Evolutionary conservation across 2,113 vertebrate genomes (phyloP), one percentile per base, ranked within the genome.

Genomic region (Corynorhinus townsendii): DNA sequence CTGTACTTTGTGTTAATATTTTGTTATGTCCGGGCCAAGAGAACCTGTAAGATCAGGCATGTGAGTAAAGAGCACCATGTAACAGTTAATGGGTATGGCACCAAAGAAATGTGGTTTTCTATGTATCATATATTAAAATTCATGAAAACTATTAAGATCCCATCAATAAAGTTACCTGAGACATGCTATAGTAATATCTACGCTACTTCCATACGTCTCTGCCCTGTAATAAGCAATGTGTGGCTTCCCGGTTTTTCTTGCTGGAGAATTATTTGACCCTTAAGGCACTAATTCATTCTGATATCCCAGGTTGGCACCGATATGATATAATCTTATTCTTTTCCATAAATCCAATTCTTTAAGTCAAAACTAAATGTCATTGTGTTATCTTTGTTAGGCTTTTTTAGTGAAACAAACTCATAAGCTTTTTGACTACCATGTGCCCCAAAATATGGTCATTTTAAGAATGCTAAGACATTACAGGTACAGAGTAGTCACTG

Each of bases 301-400:
- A 90, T 95, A 75, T 49, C 68, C 19, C 56, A 91, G 15, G 4
- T 38, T 54, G 73, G 3, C 35, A 89, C 16, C 43, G 86, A 76
- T 79, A 35, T 73, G 28, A 93, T 59, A 1, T 86, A 54, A 90
- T 54, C 12, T 49, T 90, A 35, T 17, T 92, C 54, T 92, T 90
- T 92, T 88, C 79, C 56, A 79, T 28, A 90, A 95, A 85, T n/a
- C 2, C 49, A 91, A 77, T n/a, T 86, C 19, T 45, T 73, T 86
- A 56, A 76, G 24, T 43, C 90, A 81, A 77, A 95, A 93, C 54
- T 43, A 86, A 94, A 94, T 80, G 56, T 19, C 69, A 91, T 85
- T 84, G 59, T 90, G 22, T 56, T 11, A n/a, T 35, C 30, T 94
- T 87, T 88, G 4, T 66, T 66, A 69, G 43, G 56, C 33, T 38